Evolutionary conservation across 2,888 invertebrate genomes (phyloP), one percentile per base, ranked within the genome.

Genomic region (Plagodis pulveraria): DNA sequence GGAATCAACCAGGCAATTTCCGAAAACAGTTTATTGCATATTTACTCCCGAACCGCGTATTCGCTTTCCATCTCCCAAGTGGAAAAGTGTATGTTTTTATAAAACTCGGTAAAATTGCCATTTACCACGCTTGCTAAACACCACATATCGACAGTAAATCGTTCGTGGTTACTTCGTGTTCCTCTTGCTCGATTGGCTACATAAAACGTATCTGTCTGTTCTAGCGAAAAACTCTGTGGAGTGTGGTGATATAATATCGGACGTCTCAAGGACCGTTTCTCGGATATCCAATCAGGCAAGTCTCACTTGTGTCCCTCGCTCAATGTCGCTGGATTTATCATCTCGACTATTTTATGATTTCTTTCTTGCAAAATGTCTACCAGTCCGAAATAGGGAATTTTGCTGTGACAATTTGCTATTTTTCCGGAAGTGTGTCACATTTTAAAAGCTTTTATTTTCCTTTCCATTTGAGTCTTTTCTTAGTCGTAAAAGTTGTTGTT

Each of bases 211-310:
- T 60, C 57, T 61, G 59, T 59, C 55, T 66, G 56, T 65, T 71
- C 58, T 69, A 65, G 56, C 71, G 69, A 67, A 65, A 72, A 69
- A 69, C 52, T 67, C 67, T 58, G 50, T 60, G 60, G 62, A 50
- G 63, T 69, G 74, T 64, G 66, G 58, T 56, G 56, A 59, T 60
- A 62, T 63, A 67, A 63, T 71, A 66, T 69, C 63, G 61, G 67
- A 63, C 55, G 60, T 70, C 70, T 69, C 69, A 68, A 73, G 67
- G 67, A 66, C 65, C 64, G 38, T 40, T 47, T 54, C 56, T 57
- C 48, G 50, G 65, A 63, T 69, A 68, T 58, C 62, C 66, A 71
- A 72, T 74, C 66, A 71, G 65, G 58, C 56, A 62, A 50, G 66
- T 55, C 63, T 66, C 59, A 54, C 57, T 56, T 22, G 35, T 55